Conservation (phyloP, 2,113 vertebrate species). For the Montifringilla adamsi region DNA sequence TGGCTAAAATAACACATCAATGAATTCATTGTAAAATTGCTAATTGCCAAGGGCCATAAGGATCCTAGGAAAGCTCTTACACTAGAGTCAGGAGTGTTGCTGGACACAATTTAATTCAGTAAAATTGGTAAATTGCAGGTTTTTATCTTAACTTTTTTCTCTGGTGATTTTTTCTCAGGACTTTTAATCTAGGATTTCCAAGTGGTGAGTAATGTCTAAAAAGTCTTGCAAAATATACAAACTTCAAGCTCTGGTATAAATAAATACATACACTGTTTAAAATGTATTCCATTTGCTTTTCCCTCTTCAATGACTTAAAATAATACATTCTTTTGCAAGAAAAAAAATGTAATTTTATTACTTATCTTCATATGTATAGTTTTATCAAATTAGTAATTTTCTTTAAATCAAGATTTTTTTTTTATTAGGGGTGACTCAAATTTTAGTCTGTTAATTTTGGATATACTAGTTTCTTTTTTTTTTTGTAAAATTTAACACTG, state of each 20-base stretch:
- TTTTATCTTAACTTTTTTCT: neutral
- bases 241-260: neutral
- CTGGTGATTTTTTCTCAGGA: neutral
- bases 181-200: neutral
- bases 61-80: neutral
- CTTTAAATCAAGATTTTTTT: neutral
- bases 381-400: neutral
- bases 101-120: neutral
- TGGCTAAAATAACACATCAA: neutral
- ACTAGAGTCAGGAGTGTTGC: neutral
- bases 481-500: neutral
- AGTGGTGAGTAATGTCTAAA: neutral
- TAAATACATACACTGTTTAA: neutral
- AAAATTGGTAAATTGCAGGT: neutral
- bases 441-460: neutral
- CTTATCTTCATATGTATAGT: neutral
- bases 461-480: neutral
- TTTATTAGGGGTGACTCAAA: neutral
- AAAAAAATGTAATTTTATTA: neutral
- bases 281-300: neutral
- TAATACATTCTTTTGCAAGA: neutral
- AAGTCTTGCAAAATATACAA: neutral
- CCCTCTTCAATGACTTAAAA: neutral
- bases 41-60: neutral
- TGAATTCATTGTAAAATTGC: neutral